Evolutionary conservation across 2,888 invertebrate genomes (phyloP), one percentile per base, ranked within the genome.

Genomic region (Criorhina ranunculi): DNA sequence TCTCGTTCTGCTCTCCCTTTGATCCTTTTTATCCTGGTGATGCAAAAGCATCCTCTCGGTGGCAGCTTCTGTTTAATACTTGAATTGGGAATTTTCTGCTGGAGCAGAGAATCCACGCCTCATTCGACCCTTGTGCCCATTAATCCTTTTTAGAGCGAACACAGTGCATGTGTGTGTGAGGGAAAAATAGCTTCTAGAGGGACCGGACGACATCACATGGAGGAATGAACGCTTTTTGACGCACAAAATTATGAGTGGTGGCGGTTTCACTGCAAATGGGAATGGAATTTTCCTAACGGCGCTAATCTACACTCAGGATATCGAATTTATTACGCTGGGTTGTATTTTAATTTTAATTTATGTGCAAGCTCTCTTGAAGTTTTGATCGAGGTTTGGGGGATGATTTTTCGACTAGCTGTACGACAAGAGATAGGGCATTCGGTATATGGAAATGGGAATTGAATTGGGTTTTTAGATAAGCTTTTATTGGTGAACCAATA

Each of bases 141-240:
- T 60, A 72, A 77, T 82, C 77, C 66, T 77, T 77, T 76, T 81
- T 64, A 57, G 40, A 67, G 46, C 46, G 31, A 42, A 51, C 19
- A 51, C 17, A 9, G n/a, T 24, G 7, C 49, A 15, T 44, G 19
- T 19, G 35, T 55, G 24, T 33, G 15, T 37, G 19, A 29, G 19
- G 49, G 5, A 17, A 7, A 8, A 11, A 4, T 55, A 2, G 7
- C 24, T 24, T n/a, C 42, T 15, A 11, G 67, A 29, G 53, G 5
- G 53, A 15, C 11, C 5, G 11, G 5, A 37, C 49, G 33, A 44
- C 33, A 44, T 9, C 11, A 19, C 44, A 33, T 17, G 17, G 40
- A 29, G 33, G 12, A 40, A 53, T 11, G 19, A 72, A 60, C 35
- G 40, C 42, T 53, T 60, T 76, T 77, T 42, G 59, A 59, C 66